Percentiles rank a stretch among this genome's conserved stretches.
Evolutionary conservation across 2,113 vertebrate genomes (phyloP).

Genomic region (Himantopus leucocephalus): DNA sequence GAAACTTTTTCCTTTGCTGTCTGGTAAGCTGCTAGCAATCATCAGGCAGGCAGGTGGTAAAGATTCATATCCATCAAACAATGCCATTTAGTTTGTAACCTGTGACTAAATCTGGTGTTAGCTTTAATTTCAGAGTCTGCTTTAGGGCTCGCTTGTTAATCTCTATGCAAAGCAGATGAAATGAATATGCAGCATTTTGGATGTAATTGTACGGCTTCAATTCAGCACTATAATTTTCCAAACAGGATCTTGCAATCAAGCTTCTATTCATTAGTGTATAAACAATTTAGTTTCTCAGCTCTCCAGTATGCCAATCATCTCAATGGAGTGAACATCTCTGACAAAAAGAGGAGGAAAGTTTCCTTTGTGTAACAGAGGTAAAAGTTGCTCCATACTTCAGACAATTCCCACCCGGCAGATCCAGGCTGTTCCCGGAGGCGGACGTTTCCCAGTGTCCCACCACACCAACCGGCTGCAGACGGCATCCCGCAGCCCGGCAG

Average conservation of each 20-base stretch:
- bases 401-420: not conserved
- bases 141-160: slow-evolving; percentile 89
- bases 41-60: slow-evolving; percentile 83
- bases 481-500: not conserved
- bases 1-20: slow-evolving; percentile 65
- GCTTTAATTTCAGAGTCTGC: slow-evolving; percentile 87
- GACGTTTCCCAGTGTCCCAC: fast-evolving
- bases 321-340: slow-evolving; percentile 82
- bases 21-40: slow-evolving; percentile 74
- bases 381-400: slow-evolving; percentile 68
- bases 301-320: slow-evolving; percentile 98
- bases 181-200: slow-evolving; percentile 99
- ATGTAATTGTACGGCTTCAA: slow-evolving; percentile 99
- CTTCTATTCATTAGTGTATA: slow-evolving; percentile 99
- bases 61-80: slow-evolving; percentile 79
- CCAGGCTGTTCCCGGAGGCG: not conserved
- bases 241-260: slow-evolving; percentile 99
- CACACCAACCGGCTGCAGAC: not conserved
- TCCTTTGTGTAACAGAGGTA: slow-evolving; percentile 79
- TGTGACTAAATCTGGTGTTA: slow-evolving; percentile 89
- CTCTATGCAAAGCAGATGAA: slow-evolving; percentile 93
- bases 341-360: slow-evolving; percentile 89
- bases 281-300: slow-evolving; percentile 98
- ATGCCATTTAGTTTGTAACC: slow-evolving; percentile 83
- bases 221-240: slow-evolving; percentile 98